phyloP scores from a whole-genome alignment of 2,797 vertebrate species.

The Sebastiscus tertius region DNA sequence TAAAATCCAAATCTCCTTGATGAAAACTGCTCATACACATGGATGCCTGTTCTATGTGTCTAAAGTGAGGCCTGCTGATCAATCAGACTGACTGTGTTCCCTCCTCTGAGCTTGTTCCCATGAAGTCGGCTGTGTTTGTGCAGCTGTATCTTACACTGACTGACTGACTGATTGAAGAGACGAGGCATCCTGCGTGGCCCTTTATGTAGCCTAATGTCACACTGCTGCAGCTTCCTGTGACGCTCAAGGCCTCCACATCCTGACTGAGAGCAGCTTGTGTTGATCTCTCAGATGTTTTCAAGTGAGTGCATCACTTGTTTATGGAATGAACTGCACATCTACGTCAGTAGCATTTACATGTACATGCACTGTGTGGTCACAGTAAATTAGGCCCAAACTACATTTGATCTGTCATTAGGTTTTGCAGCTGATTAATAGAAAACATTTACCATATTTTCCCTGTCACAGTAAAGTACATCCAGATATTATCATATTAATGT shows the following conservation, averaged over 20 bases:
- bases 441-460: background rate
- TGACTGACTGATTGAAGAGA: slow-evolving; percentile 22
- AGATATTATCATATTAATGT: too few relatives aligned
- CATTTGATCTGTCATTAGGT: background rate
- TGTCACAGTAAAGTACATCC: background rate
- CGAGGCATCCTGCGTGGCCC: slow-evolving; percentile 27
- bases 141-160: slow-evolving; percentile 51
- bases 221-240: slow-evolving; percentile 70
- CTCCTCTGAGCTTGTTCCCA: slow-evolving; percentile 29
- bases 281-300: slow-evolving; percentile 26
- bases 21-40: background rate
- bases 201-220: slow-evolving; percentile 39
- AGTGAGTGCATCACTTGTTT: slow-evolving; percentile 24
- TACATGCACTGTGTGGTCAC: background rate
- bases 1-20: slow-evolving; percentile 13
- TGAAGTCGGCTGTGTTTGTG: slow-evolving; percentile 41
- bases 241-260: slow-evolving; percentile 17
- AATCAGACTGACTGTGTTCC: slow-evolving; percentile 6
- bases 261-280: slow-evolving; percentile 20
- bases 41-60: background rate
- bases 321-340: slow-evolving; percentile 16
- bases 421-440: background rate
- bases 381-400: background rate
- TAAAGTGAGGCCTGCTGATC: slow-evolving; percentile 27
- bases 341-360: slow-evolving; percentile 2